Base-by-base conservation (phyloP, 2,888 invertebrate genomes). In the Notodromas monacha region DNA sequence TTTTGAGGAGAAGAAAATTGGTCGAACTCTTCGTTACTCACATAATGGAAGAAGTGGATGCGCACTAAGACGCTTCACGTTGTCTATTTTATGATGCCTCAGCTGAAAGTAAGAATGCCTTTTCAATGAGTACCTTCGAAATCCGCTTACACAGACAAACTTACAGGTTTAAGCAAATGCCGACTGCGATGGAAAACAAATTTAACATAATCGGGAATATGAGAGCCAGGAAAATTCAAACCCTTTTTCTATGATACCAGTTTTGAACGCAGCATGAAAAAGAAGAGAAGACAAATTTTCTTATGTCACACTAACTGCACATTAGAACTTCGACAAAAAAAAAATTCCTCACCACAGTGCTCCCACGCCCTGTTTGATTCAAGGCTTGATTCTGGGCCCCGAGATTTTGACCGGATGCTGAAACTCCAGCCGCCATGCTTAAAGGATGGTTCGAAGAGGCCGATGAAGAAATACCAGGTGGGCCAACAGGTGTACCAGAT, bases 151-250 rank as follows among this genome's bases (percentile, higher is more conserved):
- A 10, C 16, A 8, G 12, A 16, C 14, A 34, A 13, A 38, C 46
- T 72, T 73, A 86, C 84, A 81, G 77, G 74, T 61, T 67, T 68
- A 58, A 86, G 66, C 57, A 81, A 70, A 60, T 76, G 73, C 56
- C 76, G 72, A 59, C 84, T 86, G 58, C 84, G 69, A 57, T 84
- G 81, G 59, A 81, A 64, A 55, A 86, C 72, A 63, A 76, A 73
- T 54, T 76, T 74, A 63, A 77, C 76, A 65, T 76, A 77, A 58
- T 67, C 65, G 53, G 74, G 68, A 63, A 77, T 76, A 59, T 76
- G 72, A 61, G 74, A 73, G 58, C 81, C 81, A 54, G 77, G 77
- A 59, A 79, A 76, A 66, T 70, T 73, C 57, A 77, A 63, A 57
- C 79, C 77, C 63, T 81, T 81, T 61, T 76, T 72, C 77, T 79